These are phyloP conservation scores for Cephus rjabovi DNA, from an alignment of 2,888 invertebrate species.

Conservation along the genomic window DNA sequence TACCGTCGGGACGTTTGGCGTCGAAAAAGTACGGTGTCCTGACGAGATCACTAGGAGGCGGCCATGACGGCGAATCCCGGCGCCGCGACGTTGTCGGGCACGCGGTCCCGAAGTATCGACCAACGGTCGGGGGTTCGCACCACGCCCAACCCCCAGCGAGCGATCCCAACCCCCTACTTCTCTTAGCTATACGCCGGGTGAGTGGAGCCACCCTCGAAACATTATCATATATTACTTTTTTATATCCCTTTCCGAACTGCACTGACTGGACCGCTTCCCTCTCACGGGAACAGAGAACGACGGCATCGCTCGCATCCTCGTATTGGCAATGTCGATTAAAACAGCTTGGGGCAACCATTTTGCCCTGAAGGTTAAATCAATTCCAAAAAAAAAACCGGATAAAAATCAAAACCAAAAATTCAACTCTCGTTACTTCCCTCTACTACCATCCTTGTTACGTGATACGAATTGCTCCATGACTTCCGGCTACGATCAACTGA, in stretches of 20 bases:
- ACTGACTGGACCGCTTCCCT: slow-evolving; percentile 17
- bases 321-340: not conserved
- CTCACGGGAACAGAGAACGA: not conserved
- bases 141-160: slow-evolving; percentile 63
- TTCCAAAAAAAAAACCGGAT: not conserved
- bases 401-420: not conserved
- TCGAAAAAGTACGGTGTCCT: not conserved
- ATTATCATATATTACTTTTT: slow-evolving; percentile 63
- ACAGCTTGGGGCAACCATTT: not conserved
- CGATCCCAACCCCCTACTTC: slow-evolving; percentile 47
- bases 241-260: slow-evolving; percentile 54
- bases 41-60: slow-evolving; percentile 34
- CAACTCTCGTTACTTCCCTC: not conserved
- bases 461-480: not conserved
- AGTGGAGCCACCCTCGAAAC: slow-evolving; percentile 38
- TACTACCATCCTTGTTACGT: not conserved
- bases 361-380: not conserved
- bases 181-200: slow-evolving; percentile 18
- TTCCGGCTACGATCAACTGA: not conserved
- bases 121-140: slow-evolving; percentile 51
- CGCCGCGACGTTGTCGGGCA: slow-evolving; percentile 62
- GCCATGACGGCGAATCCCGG: slow-evolving; percentile 62
- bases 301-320: not conserved
- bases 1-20: not conserved
- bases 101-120: slow-evolving; percentile 64